Evolutionary conservation across 1,140 invertebrate species (phyloP), one percentile per base, ranked within the genome.

Genomic region (Drosophila guanche): DNA sequence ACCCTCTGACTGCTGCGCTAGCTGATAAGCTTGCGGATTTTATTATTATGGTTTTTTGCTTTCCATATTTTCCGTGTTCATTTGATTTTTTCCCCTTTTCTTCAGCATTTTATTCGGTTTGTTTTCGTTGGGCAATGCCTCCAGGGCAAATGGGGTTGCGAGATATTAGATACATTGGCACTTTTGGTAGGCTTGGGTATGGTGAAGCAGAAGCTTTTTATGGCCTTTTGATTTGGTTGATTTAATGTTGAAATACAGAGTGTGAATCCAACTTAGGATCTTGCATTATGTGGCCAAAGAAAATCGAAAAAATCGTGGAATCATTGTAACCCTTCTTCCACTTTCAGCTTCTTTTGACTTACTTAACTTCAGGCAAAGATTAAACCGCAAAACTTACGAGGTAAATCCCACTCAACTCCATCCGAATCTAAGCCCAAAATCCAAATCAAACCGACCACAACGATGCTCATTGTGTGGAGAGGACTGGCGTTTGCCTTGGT

Each of bases 1-100:
- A 54, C 66, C 45, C 66, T 71, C 59, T 62, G 68, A 73, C 70
- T 73, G 79, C 70, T 72, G 74, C 47, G 75, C 67, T 83, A 48
- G 66, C 83, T 88, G 83, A 88, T 88, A 88, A 88, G 83, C 83
- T 67, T 69, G 78, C 70, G 78, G 83, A 88, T 79, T 83, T 79
- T 88, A 66, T 88, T 88, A 88, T 83, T 77, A 74, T 68, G 40
- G 40, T 62, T 71, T 77, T 76, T 71, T 55, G 61, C 63, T 53
- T 56, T 53, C 41, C 62, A 66, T 53, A 60, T 54, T 73, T 57
- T 57, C 66, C 62, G 5, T 50, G 55, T 42, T 54, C 10, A 48
- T 69, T 61, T 68, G 27, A 33, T 61, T 76, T 47, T 29, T 27
- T 67, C 42, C 58, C 56, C 40, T 66, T 20, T 48, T 37, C 45